phyloP scores from a whole-genome alignment of 30 jellyfish, hydroid and myxozoan genomes.

The Rhopilema esculentum region DNA sequence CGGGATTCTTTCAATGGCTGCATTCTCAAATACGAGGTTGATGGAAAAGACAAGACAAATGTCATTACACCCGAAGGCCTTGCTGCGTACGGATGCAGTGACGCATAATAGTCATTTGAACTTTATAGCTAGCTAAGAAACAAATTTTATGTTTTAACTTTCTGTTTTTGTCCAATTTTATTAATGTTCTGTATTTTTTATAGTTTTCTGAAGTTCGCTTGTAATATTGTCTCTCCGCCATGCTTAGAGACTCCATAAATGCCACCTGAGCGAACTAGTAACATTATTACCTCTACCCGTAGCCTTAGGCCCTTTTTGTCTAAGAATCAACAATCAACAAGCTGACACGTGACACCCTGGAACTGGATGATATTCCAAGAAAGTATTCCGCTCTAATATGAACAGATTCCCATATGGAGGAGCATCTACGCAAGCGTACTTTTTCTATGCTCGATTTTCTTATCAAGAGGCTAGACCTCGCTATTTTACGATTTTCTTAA shows the following conservation, averaged over 20 bases:
- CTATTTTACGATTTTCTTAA: neutral
- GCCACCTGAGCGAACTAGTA: too few species aligned
- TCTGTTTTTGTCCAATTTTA: neutral
- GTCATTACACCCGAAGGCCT: neutral
- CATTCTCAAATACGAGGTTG: neutral
- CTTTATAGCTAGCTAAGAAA: neutral
- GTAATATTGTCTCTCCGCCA: too few species aligned
- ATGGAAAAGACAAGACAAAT: slow-evolving; percentile 18
- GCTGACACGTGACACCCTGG: too few species aligned
- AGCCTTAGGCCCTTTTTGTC: too few species aligned
- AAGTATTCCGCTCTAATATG: neutral
- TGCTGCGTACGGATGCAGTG: slow-evolving; percentile 7
- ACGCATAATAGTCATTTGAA: neutral
- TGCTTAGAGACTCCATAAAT: too few species aligned
- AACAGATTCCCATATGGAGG: neutral
- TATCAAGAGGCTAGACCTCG: neutral
- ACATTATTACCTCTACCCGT: too few species aligned
- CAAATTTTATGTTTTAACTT: neutral
- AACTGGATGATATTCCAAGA: neutral
- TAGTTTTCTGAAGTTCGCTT: too few species aligned
- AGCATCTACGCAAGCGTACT: too few species aligned
- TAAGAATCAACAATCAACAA: too few species aligned
- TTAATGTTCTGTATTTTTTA: neutral
- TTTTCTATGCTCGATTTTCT: neutral
- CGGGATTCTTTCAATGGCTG: slow-evolving; percentile 5